Percentiles rank a stretch among this genome's conserved stretches.
Conservation (phyloP, 2,797 vertebrate genomes). For the Enteromius argenteus region DNA sequence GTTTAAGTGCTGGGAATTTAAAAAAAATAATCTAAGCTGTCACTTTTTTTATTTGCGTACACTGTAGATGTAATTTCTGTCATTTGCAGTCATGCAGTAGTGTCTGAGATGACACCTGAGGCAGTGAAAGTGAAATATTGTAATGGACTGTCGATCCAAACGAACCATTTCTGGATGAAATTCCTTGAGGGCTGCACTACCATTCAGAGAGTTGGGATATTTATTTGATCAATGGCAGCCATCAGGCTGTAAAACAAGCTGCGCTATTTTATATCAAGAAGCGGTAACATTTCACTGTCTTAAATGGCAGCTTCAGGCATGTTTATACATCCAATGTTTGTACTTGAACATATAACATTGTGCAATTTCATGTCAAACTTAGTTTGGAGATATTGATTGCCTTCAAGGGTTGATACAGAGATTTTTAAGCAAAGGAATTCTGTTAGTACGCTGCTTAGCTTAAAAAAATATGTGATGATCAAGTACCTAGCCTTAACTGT, state of each 20-base stretch:
- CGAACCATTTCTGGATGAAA: constrained; percentile 50
- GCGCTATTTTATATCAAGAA: constrained; percentile 38
- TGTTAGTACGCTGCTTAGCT: neutral
- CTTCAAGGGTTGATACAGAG: neutral
- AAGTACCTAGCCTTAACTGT: neutral
- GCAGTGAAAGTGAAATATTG: constrained; percentile 55
- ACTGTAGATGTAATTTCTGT: neutral
- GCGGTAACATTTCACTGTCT: constrained; percentile 22
- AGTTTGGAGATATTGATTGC: constrained; percentile 24
- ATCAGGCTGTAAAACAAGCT: constrained; percentile 42
- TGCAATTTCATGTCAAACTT: constrained; percentile 28
- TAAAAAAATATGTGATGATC: neutral
- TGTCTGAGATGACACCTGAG: constrained; percentile 17
- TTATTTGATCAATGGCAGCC: constrained; percentile 56
- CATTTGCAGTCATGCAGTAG: constrained; percentile 2
- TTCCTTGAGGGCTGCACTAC: constrained; percentile 53
- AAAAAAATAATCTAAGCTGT: neutral
- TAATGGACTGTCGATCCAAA: constrained; percentile 52
- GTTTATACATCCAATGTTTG: constrained; percentile 44
- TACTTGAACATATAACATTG: constrained; percentile 16
- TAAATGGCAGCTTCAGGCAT: constrained; percentile 45
- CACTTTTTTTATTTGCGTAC: neutral
- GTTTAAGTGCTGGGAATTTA: constrained; percentile 6
- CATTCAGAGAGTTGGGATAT: constrained; percentile 46
- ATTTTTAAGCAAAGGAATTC: neutral